A percentile compares a stretch with the other conserved stretches of the same genome.
Evolutionary conservation across 1,140 invertebrate species (phyloP).

Genomic region (Maniola jurtina): DNA sequence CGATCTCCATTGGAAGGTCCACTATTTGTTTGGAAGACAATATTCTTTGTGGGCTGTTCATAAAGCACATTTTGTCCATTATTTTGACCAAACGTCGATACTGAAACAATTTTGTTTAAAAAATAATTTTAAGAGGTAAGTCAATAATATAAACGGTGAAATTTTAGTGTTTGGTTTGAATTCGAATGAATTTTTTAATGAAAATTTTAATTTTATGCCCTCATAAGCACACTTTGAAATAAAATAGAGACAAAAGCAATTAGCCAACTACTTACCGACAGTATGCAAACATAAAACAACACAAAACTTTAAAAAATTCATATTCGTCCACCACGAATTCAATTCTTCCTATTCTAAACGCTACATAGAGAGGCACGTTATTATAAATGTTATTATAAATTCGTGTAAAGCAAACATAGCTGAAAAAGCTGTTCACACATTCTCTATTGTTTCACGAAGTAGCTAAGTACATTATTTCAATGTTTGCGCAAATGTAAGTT

Average conservation of each 20-base stretch:
- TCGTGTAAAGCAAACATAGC: slow-evolving; percentile 28
- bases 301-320: slow-evolving; percentile 28
- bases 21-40: background rate
- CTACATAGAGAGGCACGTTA: slow-evolving; percentile 25
- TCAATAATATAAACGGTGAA: no score
- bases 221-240: background rate
- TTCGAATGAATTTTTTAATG: no score
- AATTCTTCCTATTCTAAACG: slow-evolving; percentile 25
- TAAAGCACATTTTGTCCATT: background rate
- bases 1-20: background rate
- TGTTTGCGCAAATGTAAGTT: slow-evolving; percentile 24
- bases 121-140: no score
- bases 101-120: no score
- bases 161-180: no score
- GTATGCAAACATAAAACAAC: slow-evolving; percentile 26
- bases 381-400: slow-evolving; percentile 42
- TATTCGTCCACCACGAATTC: slow-evolving; percentile 26
- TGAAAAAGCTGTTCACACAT: slow-evolving; percentile 39
- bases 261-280: slow-evolving; percentile 23
- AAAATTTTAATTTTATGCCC: no score
- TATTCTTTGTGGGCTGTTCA: background rate
- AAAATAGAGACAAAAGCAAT: background rate
- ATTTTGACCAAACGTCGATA: background rate
- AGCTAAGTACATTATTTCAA: slow-evolving; percentile 23
- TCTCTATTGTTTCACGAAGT: slow-evolving; percentile 30